Evolutionary conservation across 2,113 vertebrate species (phyloP).

Genomic region (Otis tarda): DNA sequence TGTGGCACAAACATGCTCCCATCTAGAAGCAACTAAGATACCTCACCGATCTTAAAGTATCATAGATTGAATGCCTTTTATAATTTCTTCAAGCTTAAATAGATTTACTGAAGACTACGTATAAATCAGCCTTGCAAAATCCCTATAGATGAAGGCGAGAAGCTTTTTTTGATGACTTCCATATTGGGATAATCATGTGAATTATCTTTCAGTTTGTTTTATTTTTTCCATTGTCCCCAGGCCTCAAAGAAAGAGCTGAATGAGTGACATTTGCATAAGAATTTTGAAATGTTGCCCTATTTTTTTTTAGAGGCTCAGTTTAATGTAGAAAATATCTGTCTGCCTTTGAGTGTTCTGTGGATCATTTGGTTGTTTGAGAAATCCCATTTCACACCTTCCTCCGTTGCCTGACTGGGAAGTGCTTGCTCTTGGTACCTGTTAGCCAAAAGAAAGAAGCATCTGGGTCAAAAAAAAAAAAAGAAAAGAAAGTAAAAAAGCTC

Average conservation of each 20-base stretch:
- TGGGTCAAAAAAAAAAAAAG: background rate
- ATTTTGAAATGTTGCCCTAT: slow-evolving; percentile 20
- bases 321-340: slow-evolving; percentile 43
- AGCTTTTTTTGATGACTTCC: background rate
- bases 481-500: background rate
- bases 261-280: slow-evolving; percentile 23
- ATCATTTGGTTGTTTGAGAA: slow-evolving; percentile 20
- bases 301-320: slow-evolving; percentile 43
- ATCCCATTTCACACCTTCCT: slow-evolving; percentile 1
- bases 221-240: background rate
- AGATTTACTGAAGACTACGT: background rate
- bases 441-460: background rate
- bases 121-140: background rate
- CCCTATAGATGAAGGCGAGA: background rate
- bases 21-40: background rate
- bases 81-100: background rate
- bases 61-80: background rate
- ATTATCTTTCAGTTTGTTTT: background rate
- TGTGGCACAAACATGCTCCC: background rate
- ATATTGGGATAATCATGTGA: background rate
- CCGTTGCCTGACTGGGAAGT: background rate
- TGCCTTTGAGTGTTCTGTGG: background rate
- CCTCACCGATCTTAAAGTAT: background rate
- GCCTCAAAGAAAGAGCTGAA: slow-evolving; percentile 16
- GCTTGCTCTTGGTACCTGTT: background rate